Conservation (phyloP, 23 tunicate species). For the Clavelina lepadiformis region DNA sequence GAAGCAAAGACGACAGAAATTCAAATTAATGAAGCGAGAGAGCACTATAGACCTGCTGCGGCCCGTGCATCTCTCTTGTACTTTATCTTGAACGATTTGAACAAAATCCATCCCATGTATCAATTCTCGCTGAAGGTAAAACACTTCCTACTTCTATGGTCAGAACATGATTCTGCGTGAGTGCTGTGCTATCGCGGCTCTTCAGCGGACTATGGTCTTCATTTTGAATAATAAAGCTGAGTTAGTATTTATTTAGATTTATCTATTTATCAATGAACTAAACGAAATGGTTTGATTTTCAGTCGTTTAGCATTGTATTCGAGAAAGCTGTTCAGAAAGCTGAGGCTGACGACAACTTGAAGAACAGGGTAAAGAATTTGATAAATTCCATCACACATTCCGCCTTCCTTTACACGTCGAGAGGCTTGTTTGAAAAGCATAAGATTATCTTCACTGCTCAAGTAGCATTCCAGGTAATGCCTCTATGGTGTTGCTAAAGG, state of each 20-base stretch:
- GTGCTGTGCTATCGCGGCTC: too few species aligned
- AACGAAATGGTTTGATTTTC: constrained; percentile 6
- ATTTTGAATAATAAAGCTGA: too few species aligned
- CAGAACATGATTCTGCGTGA: too few species aligned
- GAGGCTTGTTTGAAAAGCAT: constrained; percentile 94
- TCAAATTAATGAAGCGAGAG: constrained; percentile 94
- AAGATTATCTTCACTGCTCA: constrained; percentile 97
- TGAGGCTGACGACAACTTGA: constrained; percentile 76
- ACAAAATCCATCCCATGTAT: constrained; percentile 98
- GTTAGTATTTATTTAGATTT: too few species aligned
- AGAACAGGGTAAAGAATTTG: constrained; percentile 79
- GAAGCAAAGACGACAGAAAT: constrained; percentile 91
- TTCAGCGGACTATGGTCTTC: too few species aligned
- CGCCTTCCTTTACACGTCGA: constrained; percentile 89
- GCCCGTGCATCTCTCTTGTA: constrained; percentile 91
- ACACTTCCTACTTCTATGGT: background rate
- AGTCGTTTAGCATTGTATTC: constrained; percentile 95
- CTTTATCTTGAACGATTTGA: constrained; percentile 88
- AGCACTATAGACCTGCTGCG: constrained; percentile 96
- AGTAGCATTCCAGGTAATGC: constrained; percentile 97
- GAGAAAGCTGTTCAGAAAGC: constrained; percentile 93
- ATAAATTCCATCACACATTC: constrained; percentile 76
- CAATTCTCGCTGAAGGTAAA: constrained; percentile 93
- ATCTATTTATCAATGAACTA: too few species aligned
- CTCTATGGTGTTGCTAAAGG: too few species aligned